Evolutionary conservation across 1,140 invertebrate genomes (phyloP).

Genomic region (Polypedilum vanderplanki): DNA sequence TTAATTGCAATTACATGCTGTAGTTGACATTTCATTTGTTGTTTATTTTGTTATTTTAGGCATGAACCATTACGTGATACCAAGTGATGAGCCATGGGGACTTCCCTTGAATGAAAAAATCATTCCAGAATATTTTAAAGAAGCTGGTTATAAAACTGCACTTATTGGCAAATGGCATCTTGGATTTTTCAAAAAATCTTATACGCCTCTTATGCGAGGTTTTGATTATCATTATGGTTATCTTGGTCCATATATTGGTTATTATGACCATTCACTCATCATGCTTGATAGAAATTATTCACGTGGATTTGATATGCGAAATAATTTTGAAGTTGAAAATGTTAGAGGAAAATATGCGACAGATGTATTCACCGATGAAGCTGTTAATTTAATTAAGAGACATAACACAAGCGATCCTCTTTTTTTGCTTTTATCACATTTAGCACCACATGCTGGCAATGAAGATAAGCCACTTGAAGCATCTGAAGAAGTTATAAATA

Average conservation of each 20-base stretch:
- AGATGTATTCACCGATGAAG: conserved; percentile 66
- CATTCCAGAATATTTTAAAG: conserved; percentile 67
- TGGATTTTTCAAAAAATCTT: conserved; percentile 60
- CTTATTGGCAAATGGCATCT: conserved; percentile 89
- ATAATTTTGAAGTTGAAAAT: conserved; percentile 54
- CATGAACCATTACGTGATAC: conserved; percentile 70
- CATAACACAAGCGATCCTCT: conserved; percentile 57
- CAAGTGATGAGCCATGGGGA: conserved; percentile 52
- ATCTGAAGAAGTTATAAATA: conserved; percentile 61
- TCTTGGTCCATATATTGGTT: conserved; percentile 74
- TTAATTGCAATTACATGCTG: neutral
- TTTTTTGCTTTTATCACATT: conserved; percentile 73
- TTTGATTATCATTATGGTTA: conserved; percentile 82
- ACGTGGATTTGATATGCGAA: conserved; percentile 60
- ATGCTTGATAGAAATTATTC: conserved; percentile 40
- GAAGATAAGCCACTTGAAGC: conserved; percentile 64
- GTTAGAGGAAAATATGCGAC: conserved; percentile 64
- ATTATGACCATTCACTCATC: conserved; percentile 62
- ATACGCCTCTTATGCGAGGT: conserved; percentile 72
- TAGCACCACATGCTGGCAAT: conserved; percentile 71
- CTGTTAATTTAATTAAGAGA: conserved; percentile 56
- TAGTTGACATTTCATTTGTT: neutral
- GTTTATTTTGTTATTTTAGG: conserved; percentile 48
- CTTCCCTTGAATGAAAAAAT: conserved; percentile 63
- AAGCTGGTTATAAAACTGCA: conserved; percentile 71